These are phyloP conservation scores for Melanogrammus aeglefinus DNA, from an alignment of 2,797 vertebrate species.

Conservation along the genomic window DNA sequence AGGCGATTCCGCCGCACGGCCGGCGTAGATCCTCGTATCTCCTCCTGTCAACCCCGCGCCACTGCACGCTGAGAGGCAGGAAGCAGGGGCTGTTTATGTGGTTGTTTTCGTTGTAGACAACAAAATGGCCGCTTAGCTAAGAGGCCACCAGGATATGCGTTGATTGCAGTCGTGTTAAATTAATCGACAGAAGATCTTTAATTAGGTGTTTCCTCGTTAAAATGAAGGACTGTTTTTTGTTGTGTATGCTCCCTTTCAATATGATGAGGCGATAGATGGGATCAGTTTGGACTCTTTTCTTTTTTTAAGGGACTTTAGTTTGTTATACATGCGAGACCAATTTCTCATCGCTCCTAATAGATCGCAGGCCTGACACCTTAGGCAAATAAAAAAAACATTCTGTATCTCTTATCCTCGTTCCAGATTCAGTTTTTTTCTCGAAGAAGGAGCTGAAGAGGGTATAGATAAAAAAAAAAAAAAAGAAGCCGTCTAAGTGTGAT, in stretches of 20 bases:
- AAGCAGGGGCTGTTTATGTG: neutral
- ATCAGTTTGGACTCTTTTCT: neutral
- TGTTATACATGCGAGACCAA: neutral
- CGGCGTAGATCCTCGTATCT: slow-evolving; percentile 23
- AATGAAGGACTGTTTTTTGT: too few relatives aligned
- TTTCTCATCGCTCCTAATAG: neutral
- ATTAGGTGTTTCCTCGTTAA: too few relatives aligned
- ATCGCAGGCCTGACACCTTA: neutral
- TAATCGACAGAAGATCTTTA: neutral
- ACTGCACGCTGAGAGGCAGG: too few relatives aligned
- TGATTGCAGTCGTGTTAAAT: neutral
- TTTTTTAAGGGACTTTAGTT: neutral
- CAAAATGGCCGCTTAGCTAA: neutral
- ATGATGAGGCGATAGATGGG: neutral
- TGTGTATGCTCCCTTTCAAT: neutral
- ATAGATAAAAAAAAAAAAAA: neutral
- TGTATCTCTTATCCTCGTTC: neutral
- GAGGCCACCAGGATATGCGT: neutral
- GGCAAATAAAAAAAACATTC: neutral
- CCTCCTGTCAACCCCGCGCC: neutral
- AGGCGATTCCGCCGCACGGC: slow-evolving; percentile 17
- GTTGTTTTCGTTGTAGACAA: neutral
- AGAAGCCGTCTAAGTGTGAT: neutral
- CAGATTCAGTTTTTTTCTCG: neutral
- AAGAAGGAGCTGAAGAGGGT: neutral